Percentiles rank a stretch among this genome's conserved stretches.
Evolutionary conservation across 35 echinoderm and acorn worm species (phyloP).

Genomic region (Chiridota heheva): DNA sequence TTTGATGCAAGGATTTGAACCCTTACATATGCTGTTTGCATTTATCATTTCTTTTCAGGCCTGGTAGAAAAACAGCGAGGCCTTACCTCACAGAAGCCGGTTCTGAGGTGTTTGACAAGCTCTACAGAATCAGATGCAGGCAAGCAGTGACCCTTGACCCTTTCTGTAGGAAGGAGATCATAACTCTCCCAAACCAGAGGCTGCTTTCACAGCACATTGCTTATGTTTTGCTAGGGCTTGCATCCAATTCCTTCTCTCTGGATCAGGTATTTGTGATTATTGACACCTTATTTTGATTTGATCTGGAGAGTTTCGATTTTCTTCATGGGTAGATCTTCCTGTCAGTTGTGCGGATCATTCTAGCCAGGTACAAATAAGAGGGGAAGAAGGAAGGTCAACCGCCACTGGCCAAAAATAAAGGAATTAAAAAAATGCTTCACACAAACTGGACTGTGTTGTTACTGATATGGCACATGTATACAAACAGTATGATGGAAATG

Average conservation of each 20-base stretch:
- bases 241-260: conserved; percentile 58
- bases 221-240: conserved; percentile 68
- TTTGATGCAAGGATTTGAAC: neutral
- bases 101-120: conserved; percentile 53
- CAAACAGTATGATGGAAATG: no score
- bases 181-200: conserved; percentile 32
- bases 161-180: neutral
- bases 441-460: no score
- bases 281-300: no score
- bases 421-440: no score
- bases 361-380: no score
- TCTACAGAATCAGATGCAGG: conserved; percentile 74
- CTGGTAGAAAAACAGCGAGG: conserved; percentile 60
- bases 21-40: neutral
- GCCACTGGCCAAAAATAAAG: no score
- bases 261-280: conserved; percentile 62
- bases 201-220: conserved; percentile 48
- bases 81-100: conserved; percentile 91
- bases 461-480: no score
- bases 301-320: neutral
- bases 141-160: conserved; percentile 57
- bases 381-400: no score
- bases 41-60: conserved; percentile 28
- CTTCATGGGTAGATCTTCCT: no score
- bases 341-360: no score